Evolutionary conservation across 1,140 invertebrate species (phyloP).

Genomic region (Bombus confusus): DNA sequence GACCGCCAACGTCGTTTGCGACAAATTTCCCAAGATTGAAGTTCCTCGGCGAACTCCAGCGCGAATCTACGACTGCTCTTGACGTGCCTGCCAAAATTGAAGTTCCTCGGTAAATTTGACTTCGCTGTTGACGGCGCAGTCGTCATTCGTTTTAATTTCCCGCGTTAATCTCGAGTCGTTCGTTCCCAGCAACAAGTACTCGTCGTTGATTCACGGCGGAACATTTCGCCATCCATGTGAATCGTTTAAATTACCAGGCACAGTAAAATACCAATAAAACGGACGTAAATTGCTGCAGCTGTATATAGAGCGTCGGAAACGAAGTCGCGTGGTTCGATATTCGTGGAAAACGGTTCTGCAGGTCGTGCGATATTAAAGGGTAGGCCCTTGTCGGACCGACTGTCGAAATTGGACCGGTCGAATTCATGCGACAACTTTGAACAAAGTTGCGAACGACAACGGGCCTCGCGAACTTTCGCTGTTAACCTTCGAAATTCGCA

Average conservation of each 20-base stretch:
- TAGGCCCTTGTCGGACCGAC: neutral
- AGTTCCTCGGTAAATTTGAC: neutral
- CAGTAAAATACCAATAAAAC: conserved; percentile 42
- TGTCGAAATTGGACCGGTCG: conserved; percentile 52
- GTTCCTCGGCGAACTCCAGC: neutral
- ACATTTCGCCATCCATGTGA: neutral
- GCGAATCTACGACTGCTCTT: neutral
- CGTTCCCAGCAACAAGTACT: conserved; percentile 34
- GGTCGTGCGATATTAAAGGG: conserved; percentile 45
- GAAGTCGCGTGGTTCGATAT: conserved; percentile 35
- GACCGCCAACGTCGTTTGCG: neutral
- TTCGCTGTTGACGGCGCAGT: neutral
- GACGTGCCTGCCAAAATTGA: neutral
- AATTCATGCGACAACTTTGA: conserved; percentile 60
- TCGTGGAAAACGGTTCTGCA: conserved; percentile 27
- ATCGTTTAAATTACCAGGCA: conserved; percentile 2
- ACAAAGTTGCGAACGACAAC: conserved; percentile 38
- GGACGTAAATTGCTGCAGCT: conserved; percentile 22
- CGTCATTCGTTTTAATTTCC: neutral
- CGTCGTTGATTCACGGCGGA: neutral
- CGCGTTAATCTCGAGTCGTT: neutral
- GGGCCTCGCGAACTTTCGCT: conserved; percentile 41
- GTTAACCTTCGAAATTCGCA: conserved; percentile 49
- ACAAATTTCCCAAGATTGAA: neutral
- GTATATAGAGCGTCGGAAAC: neutral